Percentiles rank a stretch among this genome's conserved stretches.
These are phyloP conservation scores for Bubo bubo DNA, from an alignment of 2,113 vertebrate genomes.

Conservation along the genomic window DNA sequence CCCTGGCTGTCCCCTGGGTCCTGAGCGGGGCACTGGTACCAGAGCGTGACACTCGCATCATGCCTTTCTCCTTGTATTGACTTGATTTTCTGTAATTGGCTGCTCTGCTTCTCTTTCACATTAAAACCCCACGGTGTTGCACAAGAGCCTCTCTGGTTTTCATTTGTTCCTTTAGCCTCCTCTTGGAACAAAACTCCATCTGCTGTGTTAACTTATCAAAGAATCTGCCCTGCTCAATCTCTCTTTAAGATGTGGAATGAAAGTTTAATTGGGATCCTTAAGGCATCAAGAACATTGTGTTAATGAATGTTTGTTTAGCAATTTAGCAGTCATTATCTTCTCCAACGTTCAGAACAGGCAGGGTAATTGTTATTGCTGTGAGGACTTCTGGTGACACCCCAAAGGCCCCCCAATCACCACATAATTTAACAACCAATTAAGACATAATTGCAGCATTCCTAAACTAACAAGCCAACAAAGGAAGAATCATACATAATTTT, in stretches of 20 bases:
- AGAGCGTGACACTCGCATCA: accelerated
- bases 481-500: accelerated
- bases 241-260: background rate
- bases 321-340: background rate
- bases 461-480: background rate
- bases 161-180: background rate
- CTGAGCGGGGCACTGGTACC: background rate
- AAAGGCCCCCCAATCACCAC: background rate
- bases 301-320: background rate
- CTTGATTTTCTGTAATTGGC: background rate
- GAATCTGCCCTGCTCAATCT: background rate
- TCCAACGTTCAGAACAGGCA: background rate
- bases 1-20: background rate
- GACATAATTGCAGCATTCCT: background rate
- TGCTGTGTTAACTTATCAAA: accelerated
- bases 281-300: background rate
- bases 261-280: background rate
- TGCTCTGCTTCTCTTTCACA: background rate
- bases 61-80: accelerated
- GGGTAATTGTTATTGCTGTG: background rate
- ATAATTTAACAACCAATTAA: background rate
- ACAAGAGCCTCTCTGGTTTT: background rate
- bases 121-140: background rate
- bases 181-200: background rate
- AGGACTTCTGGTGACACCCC: background rate